Conservation (phyloP, 1,140 invertebrate species). For the Chironomus striatipennis region DNA sequence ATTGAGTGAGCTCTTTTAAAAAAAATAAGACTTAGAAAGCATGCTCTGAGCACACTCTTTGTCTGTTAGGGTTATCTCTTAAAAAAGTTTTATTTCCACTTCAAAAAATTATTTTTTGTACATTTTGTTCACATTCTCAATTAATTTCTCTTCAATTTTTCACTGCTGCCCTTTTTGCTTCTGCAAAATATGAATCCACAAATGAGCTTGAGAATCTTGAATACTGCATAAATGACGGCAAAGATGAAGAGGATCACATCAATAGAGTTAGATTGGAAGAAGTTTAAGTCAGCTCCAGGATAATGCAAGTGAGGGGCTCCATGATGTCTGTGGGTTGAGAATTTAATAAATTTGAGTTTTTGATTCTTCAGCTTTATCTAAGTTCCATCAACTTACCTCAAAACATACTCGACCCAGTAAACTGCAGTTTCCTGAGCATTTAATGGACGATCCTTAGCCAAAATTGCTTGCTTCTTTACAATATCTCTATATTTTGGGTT, state of each 20-base stretch:
- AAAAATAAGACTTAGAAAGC: too few relatives aligned
- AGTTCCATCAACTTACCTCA: slow-evolving; percentile 26
- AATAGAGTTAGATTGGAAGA: slow-evolving; percentile 43
- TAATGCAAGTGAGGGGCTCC: slow-evolving; percentile 34
- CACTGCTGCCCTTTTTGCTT: neutral
- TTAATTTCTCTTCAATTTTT: neutral
- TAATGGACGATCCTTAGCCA: slow-evolving; percentile 38
- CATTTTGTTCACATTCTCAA: too few relatives aligned
- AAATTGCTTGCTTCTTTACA: slow-evolving; percentile 28
- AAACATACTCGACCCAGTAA: slow-evolving; percentile 43
- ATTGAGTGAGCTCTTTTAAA: too few relatives aligned
- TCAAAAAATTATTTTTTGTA: too few relatives aligned
- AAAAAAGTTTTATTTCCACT: too few relatives aligned
- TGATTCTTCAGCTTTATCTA: too few relatives aligned
- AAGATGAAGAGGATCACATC: slow-evolving; percentile 43
- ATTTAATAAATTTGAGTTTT: too few relatives aligned
- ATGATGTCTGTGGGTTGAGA: slow-evolving; percentile 34
- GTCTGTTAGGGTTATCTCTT: too few relatives aligned
- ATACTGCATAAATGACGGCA: neutral
- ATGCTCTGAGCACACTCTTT: too few relatives aligned
- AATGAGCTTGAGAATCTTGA: neutral
- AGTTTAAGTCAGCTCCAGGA: slow-evolving; percentile 40
- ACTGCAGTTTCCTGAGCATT: slow-evolving; percentile 37
- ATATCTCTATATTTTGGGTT: slow-evolving; percentile 20
- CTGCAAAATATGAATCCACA: neutral